Conservation (phyloP, 2,113 vertebrate genomes). For the Salminus brasiliensis region DNA sequence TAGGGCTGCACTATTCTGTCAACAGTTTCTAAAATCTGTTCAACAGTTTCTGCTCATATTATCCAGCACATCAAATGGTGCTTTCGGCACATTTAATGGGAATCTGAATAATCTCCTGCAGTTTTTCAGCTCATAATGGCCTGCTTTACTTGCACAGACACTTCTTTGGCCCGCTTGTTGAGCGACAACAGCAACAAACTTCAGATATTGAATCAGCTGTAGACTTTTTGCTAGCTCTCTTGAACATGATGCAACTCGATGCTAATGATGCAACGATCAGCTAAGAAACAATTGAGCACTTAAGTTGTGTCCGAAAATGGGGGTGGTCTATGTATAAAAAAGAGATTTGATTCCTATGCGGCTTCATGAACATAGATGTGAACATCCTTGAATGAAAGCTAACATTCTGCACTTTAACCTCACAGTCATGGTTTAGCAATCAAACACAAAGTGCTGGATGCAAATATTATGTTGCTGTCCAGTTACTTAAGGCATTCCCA, state of each 20-base stretch:
- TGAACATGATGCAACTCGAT: background rate
- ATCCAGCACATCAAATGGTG: background rate
- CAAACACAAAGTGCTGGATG: background rate
- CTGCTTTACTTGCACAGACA: background rate
- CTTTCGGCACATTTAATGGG: background rate
- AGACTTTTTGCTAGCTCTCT: background rate
- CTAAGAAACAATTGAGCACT: background rate
- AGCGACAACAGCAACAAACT: background rate
- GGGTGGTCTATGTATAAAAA: too few relatives aligned
- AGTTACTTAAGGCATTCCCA: background rate
- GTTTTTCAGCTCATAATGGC: background rate
- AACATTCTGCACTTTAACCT: background rate
- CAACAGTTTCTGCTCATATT: background rate
- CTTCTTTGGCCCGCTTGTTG: background rate
- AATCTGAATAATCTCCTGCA: background rate
- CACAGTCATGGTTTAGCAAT: too few relatives aligned
- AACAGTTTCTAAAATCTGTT: too few relatives aligned
- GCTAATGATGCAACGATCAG: background rate
- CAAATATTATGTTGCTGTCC: background rate
- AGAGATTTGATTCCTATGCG: too few relatives aligned
- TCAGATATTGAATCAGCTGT: background rate
- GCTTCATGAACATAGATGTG: background rate
- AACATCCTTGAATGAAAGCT: background rate
- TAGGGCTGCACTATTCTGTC: too few relatives aligned
- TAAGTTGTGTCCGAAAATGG: too few relatives aligned